phyloP scores from a whole-genome alignment of 2,797 vertebrate genomes.

The Distichodus sexfasciatus region DNA sequence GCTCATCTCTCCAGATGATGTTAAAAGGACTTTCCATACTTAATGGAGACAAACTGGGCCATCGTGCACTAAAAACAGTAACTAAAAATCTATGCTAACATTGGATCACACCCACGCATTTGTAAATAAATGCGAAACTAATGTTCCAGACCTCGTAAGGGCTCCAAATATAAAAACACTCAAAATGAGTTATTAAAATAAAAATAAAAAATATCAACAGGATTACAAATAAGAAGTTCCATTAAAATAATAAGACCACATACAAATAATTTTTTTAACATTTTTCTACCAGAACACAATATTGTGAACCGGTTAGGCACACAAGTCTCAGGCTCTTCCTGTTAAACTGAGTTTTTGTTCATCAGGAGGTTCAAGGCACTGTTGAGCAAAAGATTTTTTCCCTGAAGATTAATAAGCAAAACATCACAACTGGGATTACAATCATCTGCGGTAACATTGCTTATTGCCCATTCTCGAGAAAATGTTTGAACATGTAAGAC shows the following conservation, averaged over 20 bases:
- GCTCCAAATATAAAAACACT: not conserved
- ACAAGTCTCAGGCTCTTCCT: not conserved
- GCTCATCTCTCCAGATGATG: constrained; percentile 51
- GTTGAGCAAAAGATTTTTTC: too few species aligned
- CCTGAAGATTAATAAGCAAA: too few species aligned
- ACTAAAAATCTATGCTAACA: not conserved
- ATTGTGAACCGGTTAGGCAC: not conserved
- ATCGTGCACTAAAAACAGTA: not conserved
- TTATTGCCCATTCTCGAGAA: not conserved
- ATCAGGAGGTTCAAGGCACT: constrained; percentile 14
- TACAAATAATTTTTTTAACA: too few species aligned
- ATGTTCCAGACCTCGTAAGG: not conserved
- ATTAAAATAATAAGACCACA: not conserved
- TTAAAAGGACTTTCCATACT: not conserved
- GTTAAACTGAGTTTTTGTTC: constrained; percentile 26
- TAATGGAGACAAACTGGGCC: not conserved
- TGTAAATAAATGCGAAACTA: not conserved
- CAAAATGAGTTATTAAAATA: not conserved
- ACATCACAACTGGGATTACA: not conserved
- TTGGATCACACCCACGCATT: not conserved
- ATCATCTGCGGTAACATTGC: not conserved
- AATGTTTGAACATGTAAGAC: not conserved
- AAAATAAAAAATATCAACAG: constrained; percentile 3
- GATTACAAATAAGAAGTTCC: not conserved
- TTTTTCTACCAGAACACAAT: not conserved